Base-by-base conservation (phyloP, 1,140 invertebrate genomes). In the Anagrus nilaparvatae region DNA sequence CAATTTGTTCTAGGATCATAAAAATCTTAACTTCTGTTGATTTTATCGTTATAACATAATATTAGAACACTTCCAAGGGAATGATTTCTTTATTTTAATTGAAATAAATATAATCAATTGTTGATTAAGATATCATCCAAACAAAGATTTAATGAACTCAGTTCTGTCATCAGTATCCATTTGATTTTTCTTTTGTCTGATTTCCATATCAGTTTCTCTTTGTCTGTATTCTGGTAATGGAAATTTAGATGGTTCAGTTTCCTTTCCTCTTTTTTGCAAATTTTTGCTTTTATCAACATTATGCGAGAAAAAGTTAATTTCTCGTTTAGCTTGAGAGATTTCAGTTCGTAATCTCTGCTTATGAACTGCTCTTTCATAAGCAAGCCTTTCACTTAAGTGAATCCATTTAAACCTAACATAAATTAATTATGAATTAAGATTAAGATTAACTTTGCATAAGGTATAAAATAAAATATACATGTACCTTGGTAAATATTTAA, bases 401-500 rank as follows among this genome's bases (percentile, higher is more conserved):
- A 81, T 72, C 94, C 94, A 97, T 66, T 95, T 95, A 59, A 97
- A 97, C 47, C 88, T 79, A 33, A 19, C 51, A 29, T 23, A 44
- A 32, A 20, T 46, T 16, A 19, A 30, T 12, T 9, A 23, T 24
- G 40, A 25, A 35, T 38, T 12, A 38, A 30, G 12, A 27, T n/a
- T n/a, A n/a, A n/a, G n/a, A n/a, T n/a, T n/a, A n/a, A n/a, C n/a
- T n/a, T n/a, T n/a, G n/a, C n/a, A n/a, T n/a, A n/a, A n/a, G n/a
- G n/a, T n/a, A n/a, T n/a, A n/a, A n/a, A n/a, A n/a, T n/a, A n/a
- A n/a, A n/a, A n/a, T n/a, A n/a, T n/a, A n/a, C n/a, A n/a, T n/a
- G n/a, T 68, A 81, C 79, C 74, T 79, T 6, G 84, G 81, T 39
- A 98, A 73, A 66, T 97, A 98, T 67, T 96, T 97, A 37, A 97